These are phyloP conservation scores for Musca domestica DNA, from an alignment of 1,140 invertebrate species.

Conservation along the genomic window DNA sequence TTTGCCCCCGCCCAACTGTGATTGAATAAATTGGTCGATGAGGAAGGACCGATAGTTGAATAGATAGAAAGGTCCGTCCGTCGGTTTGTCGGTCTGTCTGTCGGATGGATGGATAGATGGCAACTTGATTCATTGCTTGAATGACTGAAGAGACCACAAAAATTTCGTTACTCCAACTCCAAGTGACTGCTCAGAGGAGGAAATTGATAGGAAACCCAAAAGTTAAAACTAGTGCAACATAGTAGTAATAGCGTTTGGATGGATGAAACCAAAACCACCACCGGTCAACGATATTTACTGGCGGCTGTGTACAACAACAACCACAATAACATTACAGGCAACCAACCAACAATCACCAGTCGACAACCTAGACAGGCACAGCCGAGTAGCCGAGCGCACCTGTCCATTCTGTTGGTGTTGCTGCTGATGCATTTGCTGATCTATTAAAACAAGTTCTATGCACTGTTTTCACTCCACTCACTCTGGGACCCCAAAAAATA, in stretches of 20 bases:
- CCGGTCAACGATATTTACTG: too few species aligned
- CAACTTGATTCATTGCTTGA: background rate
- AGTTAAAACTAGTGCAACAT: constrained; percentile 5
- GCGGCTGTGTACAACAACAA: background rate
- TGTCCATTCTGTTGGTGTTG: constrained; percentile 1
- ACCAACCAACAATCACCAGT: background rate
- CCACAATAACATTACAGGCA: background rate
- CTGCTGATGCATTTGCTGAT: background rate
- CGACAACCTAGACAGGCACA: background rate
- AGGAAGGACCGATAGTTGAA: too few species aligned
- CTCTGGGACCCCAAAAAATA: background rate
- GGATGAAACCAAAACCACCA: background rate
- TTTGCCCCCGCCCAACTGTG: background rate
- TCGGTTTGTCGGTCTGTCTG: too few species aligned
- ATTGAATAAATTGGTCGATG: constrained; percentile 20
- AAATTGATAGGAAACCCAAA: constrained; percentile 20
- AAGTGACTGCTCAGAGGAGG: constrained; percentile 16
- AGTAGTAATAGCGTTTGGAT: background rate
- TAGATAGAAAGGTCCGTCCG: too few species aligned
- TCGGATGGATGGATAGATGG: background rate
- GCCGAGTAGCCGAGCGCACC: background rate
- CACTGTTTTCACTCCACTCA: background rate
- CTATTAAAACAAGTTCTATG: constrained; percentile 20
- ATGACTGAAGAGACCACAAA: constrained; percentile 12
- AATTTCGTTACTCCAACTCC: constrained; percentile 11